phyloP scores from a whole-genome alignment of 2,113 vertebrate genomes.

The Peucedramus taeniatus region DNA sequence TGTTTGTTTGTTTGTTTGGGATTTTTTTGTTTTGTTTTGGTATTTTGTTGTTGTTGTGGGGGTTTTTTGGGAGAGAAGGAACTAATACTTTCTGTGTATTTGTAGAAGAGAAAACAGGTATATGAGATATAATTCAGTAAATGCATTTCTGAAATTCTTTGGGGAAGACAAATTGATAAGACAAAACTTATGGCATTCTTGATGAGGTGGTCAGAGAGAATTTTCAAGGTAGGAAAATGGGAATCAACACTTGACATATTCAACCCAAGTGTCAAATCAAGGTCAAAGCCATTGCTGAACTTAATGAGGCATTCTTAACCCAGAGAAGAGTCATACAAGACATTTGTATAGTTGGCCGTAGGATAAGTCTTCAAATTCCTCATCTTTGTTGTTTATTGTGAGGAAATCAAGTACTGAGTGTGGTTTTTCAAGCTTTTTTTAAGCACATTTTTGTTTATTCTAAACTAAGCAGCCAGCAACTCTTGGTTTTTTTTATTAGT shows the following conservation, averaged over 20 bases:
- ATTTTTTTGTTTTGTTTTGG: background rate
- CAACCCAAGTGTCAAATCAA: background rate
- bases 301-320: background rate
- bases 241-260: rapidly evolving
- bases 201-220: rapidly evolving
- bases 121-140: background rate
- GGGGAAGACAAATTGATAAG: background rate
- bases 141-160: background rate
- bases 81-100: background rate
- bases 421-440: background rate
- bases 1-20: background rate
- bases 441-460: rapidly evolving
- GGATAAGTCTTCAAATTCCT: background rate
- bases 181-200: background rate
- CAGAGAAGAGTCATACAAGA: background rate
- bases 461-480: background rate
- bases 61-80: rapidly evolving
- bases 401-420: background rate
- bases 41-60: background rate
- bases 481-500: background rate
- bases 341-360: background rate
- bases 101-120: background rate
- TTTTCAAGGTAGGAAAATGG: background rate
- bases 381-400: background rate
- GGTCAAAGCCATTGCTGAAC: background rate